Evolutionary conservation across 2,888 invertebrate genomes (phyloP).

Genomic region (Andrena haemorrhoa): DNA sequence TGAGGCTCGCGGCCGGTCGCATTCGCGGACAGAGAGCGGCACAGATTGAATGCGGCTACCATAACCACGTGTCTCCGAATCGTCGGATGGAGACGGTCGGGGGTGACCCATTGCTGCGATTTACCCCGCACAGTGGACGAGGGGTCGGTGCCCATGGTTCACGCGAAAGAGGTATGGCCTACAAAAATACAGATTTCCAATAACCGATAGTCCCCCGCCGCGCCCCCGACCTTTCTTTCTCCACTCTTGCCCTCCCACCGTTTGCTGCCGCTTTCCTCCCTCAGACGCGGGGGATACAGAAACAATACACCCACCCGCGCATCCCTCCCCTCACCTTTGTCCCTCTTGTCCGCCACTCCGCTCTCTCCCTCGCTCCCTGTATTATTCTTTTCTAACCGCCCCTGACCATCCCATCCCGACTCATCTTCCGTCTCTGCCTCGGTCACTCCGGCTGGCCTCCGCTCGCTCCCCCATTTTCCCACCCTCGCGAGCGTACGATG

Average conservation of each 20-base stretch:
- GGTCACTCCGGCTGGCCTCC: constrained; percentile 24
- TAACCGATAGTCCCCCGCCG: constrained; percentile 79
- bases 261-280: constrained; percentile 17
- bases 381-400: constrained; percentile 67
- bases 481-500: constrained; percentile 61
- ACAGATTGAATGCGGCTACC: constrained; percentile 65
- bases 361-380: constrained; percentile 44
- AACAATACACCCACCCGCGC: constrained; percentile 62
- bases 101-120: constrained; percentile 76
- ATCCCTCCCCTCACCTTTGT: constrained; percentile 30
- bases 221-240: constrained; percentile 16
- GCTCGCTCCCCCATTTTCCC: constrained; percentile 5
- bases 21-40: constrained; percentile 45
- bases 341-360: constrained; percentile 42
- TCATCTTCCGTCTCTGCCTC: constrained; percentile 36
- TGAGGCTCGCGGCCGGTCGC: constrained; percentile 37
- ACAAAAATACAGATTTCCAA: constrained; percentile 84
- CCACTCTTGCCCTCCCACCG: constrained; percentile 16
- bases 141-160: constrained; percentile 49
- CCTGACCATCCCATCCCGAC: constrained; percentile 30
- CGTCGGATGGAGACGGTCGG: constrained; percentile 72
- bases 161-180: constrained; percentile 77
- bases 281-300: constrained; percentile 49
- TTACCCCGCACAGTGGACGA: constrained; percentile 58
- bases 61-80: constrained; percentile 61